Base-by-base conservation (phyloP, 2,113 vertebrate species). In the Rissa tridactyla region DNA sequence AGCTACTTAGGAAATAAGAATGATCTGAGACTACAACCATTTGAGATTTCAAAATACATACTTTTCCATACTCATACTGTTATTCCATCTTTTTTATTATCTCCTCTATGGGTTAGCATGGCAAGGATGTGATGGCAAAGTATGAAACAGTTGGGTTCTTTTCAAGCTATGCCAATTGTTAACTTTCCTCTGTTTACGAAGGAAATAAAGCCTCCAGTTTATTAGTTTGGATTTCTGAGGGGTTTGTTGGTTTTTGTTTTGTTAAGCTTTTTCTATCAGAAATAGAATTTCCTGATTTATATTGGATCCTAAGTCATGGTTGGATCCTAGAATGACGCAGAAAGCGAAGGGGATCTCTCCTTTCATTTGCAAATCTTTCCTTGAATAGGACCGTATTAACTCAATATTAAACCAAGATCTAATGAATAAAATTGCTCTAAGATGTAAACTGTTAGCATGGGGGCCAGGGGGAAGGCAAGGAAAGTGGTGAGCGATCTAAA, bases 401-500 rank as follows among this genome's bases (percentile, higher is more conserved):
- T 73, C 27, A 34, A 15, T n/a, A 21, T 52, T 72, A 66, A 66
- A 54, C 9, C 17, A 38, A 23, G 46, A 66, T 30, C 10, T 73
- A 44, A 18, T 51, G 49, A 64, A 38, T 11, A 90, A 76, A 90
- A 57, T 40, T 44, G 9, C 60, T 9, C 12, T 34, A 65, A 51
- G n/a, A 84, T 2, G 4, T 54, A 72, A 73, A 22, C 22, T 58
- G 21, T 65, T 90, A 29, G 19, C 30, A 38, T 10, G 25, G 46
- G 22, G 13, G 16, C 0, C 0, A 51, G 13, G 15, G 9, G 17
- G 11, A 62, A 78, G 30, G 44, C 72, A 69, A 12, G 29, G 57
- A 75, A 42, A 40, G 10, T 0, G 0, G 3, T 23, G 25, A 49
- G 11, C 2, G 1, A 36, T 40, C 17, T 44, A 19, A 55, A 49